Evolutionary conservation across 2,797 vertebrate genomes (phyloP), one percentile per base, ranked within the genome.

Genomic region (Otolemur crassicaudatus): DNA sequence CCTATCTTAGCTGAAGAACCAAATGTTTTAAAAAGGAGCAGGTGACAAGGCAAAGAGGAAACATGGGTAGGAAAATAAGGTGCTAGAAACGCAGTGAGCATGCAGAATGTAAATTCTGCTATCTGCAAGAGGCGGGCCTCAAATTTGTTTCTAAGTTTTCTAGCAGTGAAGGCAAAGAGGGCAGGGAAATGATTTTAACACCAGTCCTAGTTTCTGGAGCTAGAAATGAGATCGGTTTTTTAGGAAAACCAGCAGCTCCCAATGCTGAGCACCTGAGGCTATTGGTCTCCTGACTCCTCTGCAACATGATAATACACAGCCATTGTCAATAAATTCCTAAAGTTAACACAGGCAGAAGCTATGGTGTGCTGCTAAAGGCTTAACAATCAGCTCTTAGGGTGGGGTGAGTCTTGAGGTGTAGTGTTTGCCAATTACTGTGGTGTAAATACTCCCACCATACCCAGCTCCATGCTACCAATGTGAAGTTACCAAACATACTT

Each of bases 231-330:
- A 69, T n/a, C 40, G 10, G 4, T 10, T 34, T 34, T 63, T 83
- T 49, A 49, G 77, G 65, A 20, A 67, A n/a, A 87, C 17, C 56
- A 0, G 23, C 34, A 29, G 69, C 11, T 79, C 49, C 37, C 53
- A 3, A 1, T 31, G 25, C 70, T 72, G 65, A 37, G 20, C 67
- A 0, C 34, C 0, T 0, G 13, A 60, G n/a, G 37, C 65, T 60
- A 22, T 14, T n/a, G 40, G 63, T n/a, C 43, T 58, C 67, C 2
- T 3, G 22, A 3, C 31, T 27, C 60, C 79, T 16, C 76, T 53
- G 31, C 31, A 43, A n/a, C 29, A 5, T 22, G 10, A 0, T 12
- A 14, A 25, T 1, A 17, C 37, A 22, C 22, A 19, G 5, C 0
- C n/a, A 1, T 1, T 0, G 43, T 70, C 5, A 1, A 34, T 16